Base-by-base conservation (phyloP, 2,888 invertebrate genomes). In the Hyles lineata region DNA sequence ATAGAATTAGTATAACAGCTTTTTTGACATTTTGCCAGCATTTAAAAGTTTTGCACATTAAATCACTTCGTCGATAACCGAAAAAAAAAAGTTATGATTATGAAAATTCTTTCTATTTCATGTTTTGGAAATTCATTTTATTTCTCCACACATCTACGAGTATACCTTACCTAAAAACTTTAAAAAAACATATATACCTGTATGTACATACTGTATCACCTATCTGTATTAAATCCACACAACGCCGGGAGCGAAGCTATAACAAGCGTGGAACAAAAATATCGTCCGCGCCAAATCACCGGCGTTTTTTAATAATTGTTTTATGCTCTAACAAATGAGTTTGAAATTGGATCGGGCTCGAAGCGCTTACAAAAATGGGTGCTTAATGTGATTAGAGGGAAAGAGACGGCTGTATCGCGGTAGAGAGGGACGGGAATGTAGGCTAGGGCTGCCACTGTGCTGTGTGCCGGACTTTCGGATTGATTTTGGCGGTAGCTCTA, bases 261-360 rank as follows among this genome's bases (percentile, higher is more conserved):
- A 91, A 93, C 89, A 90, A 89, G 88, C 87, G 88, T 89, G 89
- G 91, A 92, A 89, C 85, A 90, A 86, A 89, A 90, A 92, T 93
- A 93, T 92, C 70, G 93, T 90, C 89, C 87, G 86, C 86, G 83
- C 82, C 89, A 90, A 93, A 92, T 93, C 92, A 90, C 92, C 85
- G 90, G 89, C 89, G 92, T 94, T 94, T 94, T 94, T 94, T 94
- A 94, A 94, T 94, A 94, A 94, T 94, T 93, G 93, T 90, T 93
- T 94, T 94, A 94, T 90, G 88, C 89, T 89, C 87, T 94, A 93
- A 95, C 96, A 96, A 96, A 96, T 96, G 96, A 96, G 95, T 96
- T 95, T 95, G 95, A 95, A 96, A 96, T 96, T 96, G 95, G 94
- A 96, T 96, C 95, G 91, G 93, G 93, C 93, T 91, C 90, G 83